Evolutionary conservation across 2,797 vertebrate genomes (phyloP).

Genomic region (Ctenochaetus hawaiiensis): DNA sequence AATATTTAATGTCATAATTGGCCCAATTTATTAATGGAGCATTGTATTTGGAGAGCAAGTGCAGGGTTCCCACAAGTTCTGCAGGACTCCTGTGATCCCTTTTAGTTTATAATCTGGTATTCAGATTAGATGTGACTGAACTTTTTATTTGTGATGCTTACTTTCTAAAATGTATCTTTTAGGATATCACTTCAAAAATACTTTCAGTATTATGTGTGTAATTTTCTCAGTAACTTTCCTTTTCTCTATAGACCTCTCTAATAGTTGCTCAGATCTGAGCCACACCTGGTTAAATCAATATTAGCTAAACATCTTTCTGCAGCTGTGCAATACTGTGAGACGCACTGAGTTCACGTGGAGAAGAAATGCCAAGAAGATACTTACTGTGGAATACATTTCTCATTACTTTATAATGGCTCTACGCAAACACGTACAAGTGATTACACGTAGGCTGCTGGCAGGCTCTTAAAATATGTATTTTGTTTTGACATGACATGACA

Average conservation of each 20-base stretch:
- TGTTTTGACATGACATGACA: too few species aligned
- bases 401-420: not conserved
- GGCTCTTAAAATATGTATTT: too few species aligned
- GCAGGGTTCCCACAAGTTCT: too few species aligned
- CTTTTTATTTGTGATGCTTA: too few species aligned
- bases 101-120: not conserved
- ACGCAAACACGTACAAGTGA: not conserved
- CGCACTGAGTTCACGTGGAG: not conserved
- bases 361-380: not conserved
- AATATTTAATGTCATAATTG: too few species aligned
- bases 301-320: not conserved
- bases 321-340: too few species aligned
- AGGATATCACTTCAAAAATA: not conserved
- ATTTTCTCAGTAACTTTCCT: not conserved
- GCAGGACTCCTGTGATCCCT: too few species aligned
- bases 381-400: not conserved
- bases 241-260: not conserved
- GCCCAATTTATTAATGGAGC: too few species aligned
- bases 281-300: conserved; percentile 32
- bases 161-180: too few species aligned
- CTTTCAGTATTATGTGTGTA: not conserved
- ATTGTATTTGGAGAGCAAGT: too few species aligned
- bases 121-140: not conserved
- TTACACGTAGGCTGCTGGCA: not conserved
- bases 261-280: conserved; percentile 1